These are phyloP conservation scores for Setipinna tenuifilis DNA, from an alignment of 2,797 vertebrate species.

Conservation along the genomic window DNA sequence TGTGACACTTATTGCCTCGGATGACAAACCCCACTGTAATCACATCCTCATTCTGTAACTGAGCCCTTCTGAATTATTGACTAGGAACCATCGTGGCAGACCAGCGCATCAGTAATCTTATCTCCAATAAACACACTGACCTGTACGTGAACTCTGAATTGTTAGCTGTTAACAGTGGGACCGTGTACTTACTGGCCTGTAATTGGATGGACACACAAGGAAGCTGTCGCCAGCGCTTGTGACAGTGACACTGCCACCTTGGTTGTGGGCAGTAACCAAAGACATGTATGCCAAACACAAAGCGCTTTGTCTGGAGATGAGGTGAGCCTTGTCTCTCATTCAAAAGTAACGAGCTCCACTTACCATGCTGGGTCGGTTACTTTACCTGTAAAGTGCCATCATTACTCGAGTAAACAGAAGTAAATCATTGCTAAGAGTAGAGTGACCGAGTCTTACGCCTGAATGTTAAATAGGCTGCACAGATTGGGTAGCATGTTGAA, in stretches of 20 bases:
- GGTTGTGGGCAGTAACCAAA: background rate
- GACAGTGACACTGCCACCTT: background rate
- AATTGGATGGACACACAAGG: background rate
- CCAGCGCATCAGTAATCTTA: background rate
- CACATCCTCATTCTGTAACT: background rate
- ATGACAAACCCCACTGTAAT: background rate
- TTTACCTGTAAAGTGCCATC: background rate
- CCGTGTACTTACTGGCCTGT: background rate
- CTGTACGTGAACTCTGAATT: background rate
- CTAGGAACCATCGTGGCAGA: background rate
- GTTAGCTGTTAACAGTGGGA: background rate
- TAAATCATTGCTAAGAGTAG: background rate
- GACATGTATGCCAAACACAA: background rate
- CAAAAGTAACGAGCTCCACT: constrained; percentile 9
- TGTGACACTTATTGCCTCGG: background rate
- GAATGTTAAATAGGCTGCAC: background rate
- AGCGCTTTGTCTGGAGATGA: constrained; percentile 11
- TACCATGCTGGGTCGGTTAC: background rate
- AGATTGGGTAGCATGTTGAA: background rate
- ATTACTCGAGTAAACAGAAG: background rate
- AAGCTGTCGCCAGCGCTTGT: background rate
- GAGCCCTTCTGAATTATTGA: constrained; percentile 5
- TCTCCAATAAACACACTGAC: constrained; percentile 1
- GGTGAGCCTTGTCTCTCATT: constrained; percentile 5
- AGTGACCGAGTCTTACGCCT: background rate